These are phyloP conservation scores for Cassiopea xamachana DNA, from an alignment of 30 jellyfish, hydroid and myxozoan genomes.

Conservation along the genomic window DNA sequence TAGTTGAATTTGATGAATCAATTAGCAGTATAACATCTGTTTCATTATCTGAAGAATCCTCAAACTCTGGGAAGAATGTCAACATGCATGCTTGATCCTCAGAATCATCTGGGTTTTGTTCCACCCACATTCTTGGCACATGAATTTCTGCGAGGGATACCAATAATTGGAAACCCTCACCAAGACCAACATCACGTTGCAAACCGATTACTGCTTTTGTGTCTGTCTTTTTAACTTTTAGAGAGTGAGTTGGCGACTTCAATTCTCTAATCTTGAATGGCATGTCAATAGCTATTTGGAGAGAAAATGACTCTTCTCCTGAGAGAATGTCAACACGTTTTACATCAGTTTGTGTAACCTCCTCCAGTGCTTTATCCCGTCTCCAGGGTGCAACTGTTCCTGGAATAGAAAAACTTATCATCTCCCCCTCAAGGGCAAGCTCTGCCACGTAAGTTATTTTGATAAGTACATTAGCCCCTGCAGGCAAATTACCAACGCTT, in stretches of 20 bases:
- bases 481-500: constrained; percentile 96
- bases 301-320: constrained; percentile 61
- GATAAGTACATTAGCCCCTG: constrained; percentile 82
- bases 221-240: constrained; percentile 83
- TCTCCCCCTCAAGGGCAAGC: constrained; percentile 82
- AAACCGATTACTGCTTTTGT: constrained; percentile 84
- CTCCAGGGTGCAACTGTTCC: constrained; percentile 97
- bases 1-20: constrained; percentile 86
- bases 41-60: constrained; percentile 10
- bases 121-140: constrained; percentile 91
- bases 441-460: constrained; percentile 93
- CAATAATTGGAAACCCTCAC: constrained; percentile 79
- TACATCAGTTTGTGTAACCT: constrained; percentile 51
- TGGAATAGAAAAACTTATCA: constrained; percentile 81
- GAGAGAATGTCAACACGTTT: constrained; percentile 27
- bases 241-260: constrained; percentile 80
- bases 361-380: constrained; percentile 75
- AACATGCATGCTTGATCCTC: constrained; percentile 93
- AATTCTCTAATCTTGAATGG: constrained; percentile 74
- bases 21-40: constrained; percentile 61
- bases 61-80: constrained; percentile 91
- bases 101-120: constrained; percentile 66
- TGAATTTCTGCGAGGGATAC: constrained; percentile 89
- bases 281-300: constrained; percentile 87
- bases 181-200: constrained; percentile 44